Base-by-base conservation (phyloP, 2,888 invertebrate species). In the Hartigia nigra region DNA sequence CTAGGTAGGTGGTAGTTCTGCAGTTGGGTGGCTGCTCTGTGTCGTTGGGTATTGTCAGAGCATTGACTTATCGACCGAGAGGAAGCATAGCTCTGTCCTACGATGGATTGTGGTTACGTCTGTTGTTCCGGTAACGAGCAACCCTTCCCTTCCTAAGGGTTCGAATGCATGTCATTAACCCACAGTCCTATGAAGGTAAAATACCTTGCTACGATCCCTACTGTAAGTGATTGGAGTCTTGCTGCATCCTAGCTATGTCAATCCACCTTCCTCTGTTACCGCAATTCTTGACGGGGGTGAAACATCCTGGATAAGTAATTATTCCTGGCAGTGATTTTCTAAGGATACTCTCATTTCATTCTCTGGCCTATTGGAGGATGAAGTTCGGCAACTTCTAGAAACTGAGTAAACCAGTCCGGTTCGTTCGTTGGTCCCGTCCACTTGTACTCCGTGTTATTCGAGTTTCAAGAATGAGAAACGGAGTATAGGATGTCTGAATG, bases 1-100 rank as follows among this genome's bases (percentile, higher is more conserved):
- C 34, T 31, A 69, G 12, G 12, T 31, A 69, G 12, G 12, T 39
- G 11, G 2, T 55, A 23, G 14, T 55, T 55, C 55, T 9, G 55
- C 55, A 55, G 55, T 55, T 55, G 55, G 23, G 23, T 55, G 55
- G 55, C 55, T 55, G 55, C 55, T 55, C 55, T 55, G 55, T 55
- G 55, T 83, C 85, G 82, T 86, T 85, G 86, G 85, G 88, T 86
- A 86, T 87, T 87, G 87, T 88, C 83, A 82, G 83, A 81, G 83
- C 88, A 88, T 88, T 86, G 88, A 88, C 87, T 87, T 86, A 88
- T 87, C 87, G 86, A 83, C 74, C 81, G 76, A 55, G 23, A 31
- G 76, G 39, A 70, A 81, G 78, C 76, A 79, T 72, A 72, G 79
- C 77, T 76, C 74, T 78, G 79, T 55, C 70, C 35, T 31, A 69